A percentile compares a stretch with the other conserved stretches of the same genome.
These are phyloP conservation scores for Philaenus spumarius DNA, from an alignment of 1,140 invertebrate genomes.

Conservation along the genomic window DNA sequence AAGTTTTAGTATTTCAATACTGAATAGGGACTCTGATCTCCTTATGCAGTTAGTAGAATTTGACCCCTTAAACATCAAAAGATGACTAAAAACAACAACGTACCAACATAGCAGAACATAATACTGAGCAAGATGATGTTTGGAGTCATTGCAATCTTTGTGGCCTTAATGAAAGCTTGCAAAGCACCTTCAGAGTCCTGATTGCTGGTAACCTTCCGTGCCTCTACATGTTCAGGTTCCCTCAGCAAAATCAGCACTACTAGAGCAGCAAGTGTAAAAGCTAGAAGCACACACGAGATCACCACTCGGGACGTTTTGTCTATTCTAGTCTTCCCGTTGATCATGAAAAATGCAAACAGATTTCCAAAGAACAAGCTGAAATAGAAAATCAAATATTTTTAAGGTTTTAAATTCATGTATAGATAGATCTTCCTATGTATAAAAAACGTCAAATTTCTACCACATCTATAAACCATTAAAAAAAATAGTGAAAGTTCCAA, in stretches of 20 bases:
- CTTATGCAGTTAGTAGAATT: no score
- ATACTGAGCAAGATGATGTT: slow-evolving; percentile 79
- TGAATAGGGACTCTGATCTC: no score
- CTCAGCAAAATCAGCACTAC: slow-evolving; percentile 58
- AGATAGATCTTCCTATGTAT: slow-evolving; percentile 68
- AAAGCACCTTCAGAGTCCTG: slow-evolving; percentile 43
- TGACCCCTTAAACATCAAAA: no score
- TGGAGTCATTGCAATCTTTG: slow-evolving; percentile 68
- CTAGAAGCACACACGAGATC: slow-evolving; percentile 67
- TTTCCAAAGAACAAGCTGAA: slow-evolving; percentile 26
- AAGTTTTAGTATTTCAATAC: no score
- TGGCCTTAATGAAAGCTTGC: slow-evolving; percentile 63
- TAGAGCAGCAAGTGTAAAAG: slow-evolving; percentile 62
- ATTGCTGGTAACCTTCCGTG: slow-evolving; percentile 11
- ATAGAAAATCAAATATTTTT: not conserved
- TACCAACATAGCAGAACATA: slow-evolving; percentile 85
- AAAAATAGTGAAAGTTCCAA: slow-evolving; percentile 57
- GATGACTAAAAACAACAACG: not conserved
- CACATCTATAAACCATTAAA: no score
- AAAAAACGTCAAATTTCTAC: slow-evolving; percentile 83
- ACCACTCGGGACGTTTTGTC: slow-evolving; percentile 55
- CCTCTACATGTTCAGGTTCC: slow-evolving; percentile 13
- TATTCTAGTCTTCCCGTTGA: slow-evolving; percentile 34
- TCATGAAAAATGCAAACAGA: slow-evolving; percentile 18
- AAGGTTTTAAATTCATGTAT: slow-evolving; percentile 48